Conservation (phyloP, 2,888 invertebrate genomes). For the Lithophane semibrunnea region DNA sequence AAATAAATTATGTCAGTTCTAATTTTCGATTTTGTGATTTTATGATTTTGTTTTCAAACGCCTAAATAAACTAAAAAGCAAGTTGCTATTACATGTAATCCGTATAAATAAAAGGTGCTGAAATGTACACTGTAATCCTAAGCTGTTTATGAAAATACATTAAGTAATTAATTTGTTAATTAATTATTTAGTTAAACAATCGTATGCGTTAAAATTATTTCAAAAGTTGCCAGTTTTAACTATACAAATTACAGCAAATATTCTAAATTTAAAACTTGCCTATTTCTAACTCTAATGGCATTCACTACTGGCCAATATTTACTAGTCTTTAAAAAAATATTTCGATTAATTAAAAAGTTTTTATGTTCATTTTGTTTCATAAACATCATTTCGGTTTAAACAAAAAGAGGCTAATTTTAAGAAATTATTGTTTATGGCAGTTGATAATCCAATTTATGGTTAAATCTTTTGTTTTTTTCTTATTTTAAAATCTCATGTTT, state of each 20-base stretch:
- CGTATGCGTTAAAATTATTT: background rate
- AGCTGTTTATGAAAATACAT: slow-evolving; percentile 47
- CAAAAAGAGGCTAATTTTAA: slow-evolving; percentile 61
- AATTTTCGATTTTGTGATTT: background rate
- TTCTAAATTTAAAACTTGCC: slow-evolving; percentile 38
- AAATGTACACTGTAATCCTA: slow-evolving; percentile 61
- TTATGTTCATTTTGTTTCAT: background rate
- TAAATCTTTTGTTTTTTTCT: slow-evolving; percentile 35
- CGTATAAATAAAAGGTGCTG: slow-evolving; percentile 62
- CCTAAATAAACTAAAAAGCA: slow-evolving; percentile 50
- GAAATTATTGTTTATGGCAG: slow-evolving; percentile 44
- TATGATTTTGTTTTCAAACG: slow-evolving; percentile 22
- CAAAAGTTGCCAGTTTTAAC: slow-evolving; percentile 20
- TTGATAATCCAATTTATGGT: slow-evolving; percentile 49
- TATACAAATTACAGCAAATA: slow-evolving; percentile 16
- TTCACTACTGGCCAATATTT: slow-evolving; percentile 37
- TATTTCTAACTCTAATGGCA: slow-evolving; percentile 17
- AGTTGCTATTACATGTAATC: slow-evolving; percentile 46
- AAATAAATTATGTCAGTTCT: background rate
- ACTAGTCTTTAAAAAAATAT: slow-evolving; percentile 24
- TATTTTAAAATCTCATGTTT: slow-evolving; percentile 62
- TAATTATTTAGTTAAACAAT: slow-evolving; percentile 3
- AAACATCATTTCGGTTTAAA: slow-evolving; percentile 38
- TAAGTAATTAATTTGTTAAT: slow-evolving; percentile 21
- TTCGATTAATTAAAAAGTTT: slow-evolving; percentile 4